Evolutionary conservation across 2,797 vertebrate species (phyloP).

Genomic region (Scolopax bukidnonensis): DNA sequence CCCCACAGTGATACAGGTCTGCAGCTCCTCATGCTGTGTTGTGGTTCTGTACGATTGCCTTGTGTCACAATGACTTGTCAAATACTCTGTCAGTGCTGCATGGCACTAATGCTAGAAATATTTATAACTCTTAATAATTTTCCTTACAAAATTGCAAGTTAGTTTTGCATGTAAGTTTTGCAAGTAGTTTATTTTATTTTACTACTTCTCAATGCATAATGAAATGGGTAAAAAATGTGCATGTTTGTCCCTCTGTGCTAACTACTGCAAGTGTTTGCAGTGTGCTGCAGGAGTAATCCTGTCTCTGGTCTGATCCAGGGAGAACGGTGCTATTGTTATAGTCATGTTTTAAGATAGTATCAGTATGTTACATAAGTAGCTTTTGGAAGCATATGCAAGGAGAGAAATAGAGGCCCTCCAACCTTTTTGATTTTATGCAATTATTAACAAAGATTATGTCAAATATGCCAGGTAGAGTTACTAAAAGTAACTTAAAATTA

Average conservation of each 20-base stretch:
- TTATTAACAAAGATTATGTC: background rate
- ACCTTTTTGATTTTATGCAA: background rate
- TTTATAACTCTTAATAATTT: background rate
- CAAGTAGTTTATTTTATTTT: background rate
- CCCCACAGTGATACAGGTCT: background rate
- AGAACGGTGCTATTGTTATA: background rate
- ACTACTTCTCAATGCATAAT: background rate
- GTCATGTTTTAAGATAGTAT: background rate
- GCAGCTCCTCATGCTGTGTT: background rate
- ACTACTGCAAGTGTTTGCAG: background rate
- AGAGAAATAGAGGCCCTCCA: background rate
- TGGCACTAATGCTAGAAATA: background rate
- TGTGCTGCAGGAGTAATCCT: background rate
- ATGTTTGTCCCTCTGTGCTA: background rate
- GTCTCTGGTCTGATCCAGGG: background rate
- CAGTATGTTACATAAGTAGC: background rate
- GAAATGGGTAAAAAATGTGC: background rate
- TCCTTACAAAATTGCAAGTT: background rate
- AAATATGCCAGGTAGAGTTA: background rate
- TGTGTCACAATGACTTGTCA: background rate
- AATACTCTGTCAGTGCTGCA: background rate
- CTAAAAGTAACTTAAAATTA: background rate
- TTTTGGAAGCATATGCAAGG: background rate
- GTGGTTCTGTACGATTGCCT: background rate
- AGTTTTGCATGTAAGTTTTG: background rate